Percentiles rank a stretch among this genome's conserved stretches.
phyloP scores from a whole-genome alignment of 2,888 invertebrate species.

The Ophion costatus region DNA sequence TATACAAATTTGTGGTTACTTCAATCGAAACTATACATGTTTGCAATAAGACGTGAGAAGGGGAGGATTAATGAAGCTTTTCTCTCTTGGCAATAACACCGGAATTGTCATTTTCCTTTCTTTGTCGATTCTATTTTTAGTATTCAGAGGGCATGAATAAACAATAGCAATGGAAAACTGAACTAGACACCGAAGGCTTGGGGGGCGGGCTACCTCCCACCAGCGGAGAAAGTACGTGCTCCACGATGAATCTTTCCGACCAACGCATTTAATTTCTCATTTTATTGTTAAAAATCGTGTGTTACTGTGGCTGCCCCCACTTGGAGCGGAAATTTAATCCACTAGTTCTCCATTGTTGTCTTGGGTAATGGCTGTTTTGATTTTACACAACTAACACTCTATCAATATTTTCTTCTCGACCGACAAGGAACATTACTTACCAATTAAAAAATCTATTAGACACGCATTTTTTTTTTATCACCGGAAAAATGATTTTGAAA shows the following conservation, averaged over 20 bases:
- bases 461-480: too few relatives aligned
- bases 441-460: too few relatives aligned
- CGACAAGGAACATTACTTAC: too few relatives aligned
- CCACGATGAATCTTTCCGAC: not conserved
- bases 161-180: not conserved
- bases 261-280: not conserved
- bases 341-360: too few relatives aligned
- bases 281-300: not conserved
- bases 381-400: too few relatives aligned
- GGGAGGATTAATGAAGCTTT: constrained; percentile 4
- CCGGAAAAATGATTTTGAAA: too few relatives aligned
- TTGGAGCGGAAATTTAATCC: too few relatives aligned
- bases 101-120: not conserved
- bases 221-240: not conserved
- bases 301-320: too few relatives aligned
- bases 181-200: not conserved
- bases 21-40: not conserved
- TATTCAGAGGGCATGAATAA: constrained; percentile 5
- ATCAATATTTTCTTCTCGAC: too few relatives aligned
- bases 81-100: constrained; percentile 23
- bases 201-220: not conserved
- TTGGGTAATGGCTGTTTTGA: too few relatives aligned
- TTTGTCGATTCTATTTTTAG: not conserved
- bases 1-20: not conserved
- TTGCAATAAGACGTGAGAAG: constrained; percentile 2